Evolutionary conservation across 2,888 invertebrate genomes (phyloP), one percentile per base, ranked within the genome.

Genomic region (Macaria notata): DNA sequence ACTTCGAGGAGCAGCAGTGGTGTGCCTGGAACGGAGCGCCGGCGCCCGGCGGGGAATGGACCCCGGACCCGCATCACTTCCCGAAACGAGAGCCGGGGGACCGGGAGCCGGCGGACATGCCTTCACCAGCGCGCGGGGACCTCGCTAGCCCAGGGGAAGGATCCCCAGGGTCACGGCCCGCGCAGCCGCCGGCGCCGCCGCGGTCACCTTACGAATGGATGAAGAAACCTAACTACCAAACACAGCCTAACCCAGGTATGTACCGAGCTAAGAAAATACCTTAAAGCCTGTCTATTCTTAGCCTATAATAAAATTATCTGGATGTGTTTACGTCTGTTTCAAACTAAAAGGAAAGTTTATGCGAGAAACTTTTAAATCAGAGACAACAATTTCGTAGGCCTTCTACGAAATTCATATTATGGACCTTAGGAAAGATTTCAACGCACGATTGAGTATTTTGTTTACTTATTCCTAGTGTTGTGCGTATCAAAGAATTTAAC

Each of bases 181-280:
- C 89, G 70, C 81, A 92, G 79, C 81, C 95, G 73, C 95, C 96
- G 46, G 93, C 94, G 42, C 95, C 95, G 33, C 94, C 94, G 29
- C 93, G 96, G 45, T 96, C 96, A 66, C 96, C 97, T 0, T 98
- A 94, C 81, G 97, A 97, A 72, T 98, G 98, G 98, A 97, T 98
- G 95, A 97, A 96, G 84, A 97, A 96, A 82, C 95, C 96, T 0
- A 94, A 96, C 51, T 97, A 97, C 83, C 96, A 96, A 76, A 94
- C 93, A 64, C 96, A 96, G 77, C 96, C 96, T 3, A 96, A 95
- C 84, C 96, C 97, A 88, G 97, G 97, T 97, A 84, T 70, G 50
- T 46, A 31, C 33, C 33, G 4, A 19, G 19, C 19, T 19, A 19
- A 19, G 19, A 19, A 19, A 19, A 19, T 19, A 19, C 19, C 2